Percentiles rank a stretch among this genome's conserved stretches.
Conservation (phyloP, 2,888 invertebrate genomes). For the Diachrysia chrysitis region DNA sequence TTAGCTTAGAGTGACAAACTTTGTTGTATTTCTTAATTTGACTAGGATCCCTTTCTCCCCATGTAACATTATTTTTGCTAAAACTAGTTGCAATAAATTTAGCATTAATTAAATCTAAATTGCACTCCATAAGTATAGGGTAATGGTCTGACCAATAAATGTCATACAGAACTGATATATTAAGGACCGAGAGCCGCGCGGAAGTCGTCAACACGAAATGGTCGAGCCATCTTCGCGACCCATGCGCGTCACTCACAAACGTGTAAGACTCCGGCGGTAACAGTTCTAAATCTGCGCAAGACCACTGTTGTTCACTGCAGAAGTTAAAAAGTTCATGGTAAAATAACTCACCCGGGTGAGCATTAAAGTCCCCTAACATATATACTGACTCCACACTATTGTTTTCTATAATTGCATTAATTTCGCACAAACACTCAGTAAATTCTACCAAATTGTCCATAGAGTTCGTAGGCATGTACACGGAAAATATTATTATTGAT, state of each 20-base stretch:
- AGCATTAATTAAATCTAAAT: neutral
- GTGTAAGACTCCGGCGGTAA: constrained; percentile 14
- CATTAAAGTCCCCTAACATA: too few relatives aligned
- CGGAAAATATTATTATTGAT: neutral
- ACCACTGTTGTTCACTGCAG: constrained; percentile 10
- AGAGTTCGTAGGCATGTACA: constrained; percentile 2
- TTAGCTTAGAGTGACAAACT: too few relatives aligned
- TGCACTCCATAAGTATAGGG: neutral
- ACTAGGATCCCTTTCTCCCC: constrained; percentile 4
- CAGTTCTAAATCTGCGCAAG: constrained; percentile 8
- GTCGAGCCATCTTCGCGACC: constrained; percentile 2
- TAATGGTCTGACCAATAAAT: constrained; percentile 10
- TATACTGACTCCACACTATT: too few relatives aligned
- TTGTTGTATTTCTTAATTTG: neutral
- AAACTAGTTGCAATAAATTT: neutral
- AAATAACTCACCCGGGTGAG: neutral
- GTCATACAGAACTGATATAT: too few relatives aligned
- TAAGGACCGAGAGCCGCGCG: too few relatives aligned
- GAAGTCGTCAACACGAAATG: too few relatives aligned
- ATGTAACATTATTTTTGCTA: neutral
- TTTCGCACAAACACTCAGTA: too few relatives aligned
- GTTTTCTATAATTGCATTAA: too few relatives aligned
- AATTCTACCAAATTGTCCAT: neutral
- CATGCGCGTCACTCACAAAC: constrained; percentile 8
- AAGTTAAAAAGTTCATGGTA: neutral